Conservation (phyloP, 1,140 invertebrate species). For the Brachionus sp. region DNA sequence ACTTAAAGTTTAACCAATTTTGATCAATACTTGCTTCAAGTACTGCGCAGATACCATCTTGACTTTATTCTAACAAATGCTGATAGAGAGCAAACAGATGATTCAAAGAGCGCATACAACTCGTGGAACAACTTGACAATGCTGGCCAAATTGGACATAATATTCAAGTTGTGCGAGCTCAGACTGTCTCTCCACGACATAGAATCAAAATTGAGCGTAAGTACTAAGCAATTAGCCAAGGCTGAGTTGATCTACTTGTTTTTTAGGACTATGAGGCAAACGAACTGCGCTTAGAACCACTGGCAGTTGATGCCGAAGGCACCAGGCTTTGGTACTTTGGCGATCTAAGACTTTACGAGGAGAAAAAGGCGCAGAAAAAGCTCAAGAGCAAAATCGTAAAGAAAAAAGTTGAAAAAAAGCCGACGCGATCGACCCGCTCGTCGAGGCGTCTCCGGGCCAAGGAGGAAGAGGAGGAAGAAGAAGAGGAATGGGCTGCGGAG, state of each 20-base stretch:
- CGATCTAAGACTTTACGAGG: constrained; percentile 5
- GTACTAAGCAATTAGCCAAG: neutral
- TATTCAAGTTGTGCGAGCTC: constrained; percentile 29
- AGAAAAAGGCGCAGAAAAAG: neutral
- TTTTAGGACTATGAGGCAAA: constrained; percentile 25
- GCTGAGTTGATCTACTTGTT: neutral
- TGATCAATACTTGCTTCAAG: constrained; percentile 39
- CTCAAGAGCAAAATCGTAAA: neutral
- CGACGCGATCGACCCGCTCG: neutral
- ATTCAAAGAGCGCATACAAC: neutral
- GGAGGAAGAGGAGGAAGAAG: neutral
- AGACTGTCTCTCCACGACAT: constrained; percentile 11
- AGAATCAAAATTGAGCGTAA: constrained; percentile 13
- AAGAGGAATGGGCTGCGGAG: neutral
- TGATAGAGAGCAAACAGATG: neutral
- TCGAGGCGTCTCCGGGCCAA: neutral
- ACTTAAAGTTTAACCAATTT: neutral
- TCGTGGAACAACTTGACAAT: constrained; percentile 38
- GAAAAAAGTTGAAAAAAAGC: neutral
- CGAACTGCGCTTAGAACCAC: constrained; percentile 23
- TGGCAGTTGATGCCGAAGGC: constrained; percentile 27
- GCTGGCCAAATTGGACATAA: constrained; percentile 28
- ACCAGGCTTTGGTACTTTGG: constrained; percentile 42
- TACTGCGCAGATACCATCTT: neutral
- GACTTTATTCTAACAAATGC: neutral